Base-by-base conservation (phyloP, 2,797 vertebrate species). In the Miichthys miiuy region DNA sequence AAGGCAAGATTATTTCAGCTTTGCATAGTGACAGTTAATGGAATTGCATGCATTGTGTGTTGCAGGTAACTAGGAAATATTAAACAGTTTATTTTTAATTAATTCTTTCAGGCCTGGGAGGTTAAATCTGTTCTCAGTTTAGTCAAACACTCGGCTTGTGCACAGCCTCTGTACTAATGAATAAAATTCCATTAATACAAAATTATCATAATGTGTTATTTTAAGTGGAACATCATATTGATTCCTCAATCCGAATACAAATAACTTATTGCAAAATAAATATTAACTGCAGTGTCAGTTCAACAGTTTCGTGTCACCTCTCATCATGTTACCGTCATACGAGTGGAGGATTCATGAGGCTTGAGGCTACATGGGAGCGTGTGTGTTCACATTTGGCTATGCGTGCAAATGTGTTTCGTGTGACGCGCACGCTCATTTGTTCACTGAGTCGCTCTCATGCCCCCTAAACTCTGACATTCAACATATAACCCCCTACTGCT, bases 381-480 rank as follows among this genome's bases (percentile, higher is more conserved):
- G 21, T 58, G 56, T 66, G 16, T 67, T 72, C 41, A 63, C 27
- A 68, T 65, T 20, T 18, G 11, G 14, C 13, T 16, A 25, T 73
- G 55, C 27, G 23, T 68, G 60, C 30, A 65, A 56, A 25, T 63
- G 41, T 66, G 54, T 66, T 78, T 23, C 12, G 20, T 61, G 14
- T 79, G 34, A 38, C 61, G 64, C 66, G 9, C 10, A 11, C 34
- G 44, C 34, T 76, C 47, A 42, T 75, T 66, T 55, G 63, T 75
- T 78, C 58, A 61, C 48, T 18, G 38, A 64, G 52, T 30, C 18
- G 25, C 58, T 54, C 58, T 34, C 46, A 21, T 70, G 8, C 46
- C 30, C 67, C 63, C 21, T 71, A 54, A 77, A 84, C 25, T 41
- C 47, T 77, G 67, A 88, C 82, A 87, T 84, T 82, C 64, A 85